Conservation (phyloP, 2,113 vertebrate species). For the Paramormyrops kingsleyae region DNA sequence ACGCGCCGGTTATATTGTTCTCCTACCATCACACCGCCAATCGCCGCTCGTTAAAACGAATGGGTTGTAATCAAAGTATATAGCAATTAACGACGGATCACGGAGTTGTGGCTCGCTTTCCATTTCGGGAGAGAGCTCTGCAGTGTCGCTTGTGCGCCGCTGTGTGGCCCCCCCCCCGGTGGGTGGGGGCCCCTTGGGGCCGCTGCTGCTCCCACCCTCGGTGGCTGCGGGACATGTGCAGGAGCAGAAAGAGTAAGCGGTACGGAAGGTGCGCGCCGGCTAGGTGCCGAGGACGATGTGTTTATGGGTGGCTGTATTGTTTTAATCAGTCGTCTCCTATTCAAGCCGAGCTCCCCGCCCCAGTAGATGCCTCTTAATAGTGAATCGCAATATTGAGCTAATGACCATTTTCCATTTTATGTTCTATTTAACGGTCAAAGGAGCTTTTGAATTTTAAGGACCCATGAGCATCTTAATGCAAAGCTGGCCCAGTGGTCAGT, state of each 20-base stretch:
- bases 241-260: not conserved
- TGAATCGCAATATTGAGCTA: not conserved
- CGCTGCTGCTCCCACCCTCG: not conserved
- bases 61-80: conserved; percentile 19
- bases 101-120: not conserved
- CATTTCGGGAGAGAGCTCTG: not conserved
- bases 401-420: not conserved
- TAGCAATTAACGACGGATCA: conserved; percentile 18
- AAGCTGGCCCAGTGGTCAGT: not conserved
- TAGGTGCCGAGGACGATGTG: not conserved
- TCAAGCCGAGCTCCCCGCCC: not conserved
- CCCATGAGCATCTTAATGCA: not conserved
- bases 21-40: conserved; percentile 3
- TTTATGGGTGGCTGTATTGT: not conserved
- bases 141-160: not conserved
- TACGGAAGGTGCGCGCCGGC: not conserved
- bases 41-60: conserved; percentile 21
- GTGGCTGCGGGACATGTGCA: not conserved
- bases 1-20: conserved; percentile 45
- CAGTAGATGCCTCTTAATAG: not conserved
- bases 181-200: not conserved
- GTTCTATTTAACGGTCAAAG: not conserved
- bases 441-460: not conserved
- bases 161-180: not conserved
- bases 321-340: not conserved